Evolutionary conservation across 1,140 invertebrate genomes (phyloP), one percentile per base, ranked within the genome.

Genomic region (Drosophila yakuba): DNA sequence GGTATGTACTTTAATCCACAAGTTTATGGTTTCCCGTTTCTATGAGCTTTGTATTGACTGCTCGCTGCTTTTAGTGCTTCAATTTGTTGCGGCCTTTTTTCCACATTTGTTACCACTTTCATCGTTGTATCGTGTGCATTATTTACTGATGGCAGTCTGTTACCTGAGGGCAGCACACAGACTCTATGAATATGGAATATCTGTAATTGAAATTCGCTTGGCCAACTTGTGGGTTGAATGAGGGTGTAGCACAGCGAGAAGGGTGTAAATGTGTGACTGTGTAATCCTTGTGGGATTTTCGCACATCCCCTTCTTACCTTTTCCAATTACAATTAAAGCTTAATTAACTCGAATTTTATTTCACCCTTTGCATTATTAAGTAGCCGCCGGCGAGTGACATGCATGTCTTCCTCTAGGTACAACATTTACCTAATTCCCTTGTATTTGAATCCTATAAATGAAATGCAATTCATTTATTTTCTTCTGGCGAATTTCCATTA

Each of bases 331-430:
- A 62, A 79, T 58, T 76, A 57, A 52, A 60, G 23, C 66, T 74
- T 86, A 80, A 86, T 85, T 78, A 80, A 63, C 76, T 75, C 43
- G 66, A 52, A 67, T 67, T 54, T 66, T 20, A 32, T 44, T 63
- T 63, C 41, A 73, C 52, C 44, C 51, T 39, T 35, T 47, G 41
- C 23, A 55, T 74, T 83, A 71, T 69, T 79, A 75, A 71, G 83
- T 61, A 61, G 50, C 45, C n/a, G 17, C 45, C 47, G 44, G 64
- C 15, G 64, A 68, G 38, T 66, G 64, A 68, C 64, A 51, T 36
- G 38, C 23, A 15, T 23, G 56, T 15, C 17, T 32, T 43, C 12
- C 7, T 39, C 11, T 25, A n/a, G 6, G 14, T 32, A 28, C 36
- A 39, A 25, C n/a, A 32, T 25, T 36, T 23, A 43, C 12, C 50